Evolutionary conservation across 30 jellyfish, hydroid and myxozoan genomes (phyloP).

Genomic region (Euphysa ruthae): DNA sequence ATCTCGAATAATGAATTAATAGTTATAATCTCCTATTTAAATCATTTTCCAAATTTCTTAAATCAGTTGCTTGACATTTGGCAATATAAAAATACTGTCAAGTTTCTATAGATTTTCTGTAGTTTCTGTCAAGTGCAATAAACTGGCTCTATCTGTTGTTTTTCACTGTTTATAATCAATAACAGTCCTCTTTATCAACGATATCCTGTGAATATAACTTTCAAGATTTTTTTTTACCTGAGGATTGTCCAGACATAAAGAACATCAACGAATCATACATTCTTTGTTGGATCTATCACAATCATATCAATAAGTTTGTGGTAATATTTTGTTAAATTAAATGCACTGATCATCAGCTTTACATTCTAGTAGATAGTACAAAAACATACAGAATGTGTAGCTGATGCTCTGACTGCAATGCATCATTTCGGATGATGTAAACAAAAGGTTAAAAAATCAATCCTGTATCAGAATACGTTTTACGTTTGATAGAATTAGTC

Average conservation of each 20-base stretch:
- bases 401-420: background rate
- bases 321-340: no score
- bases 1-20: no score
- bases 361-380: background rate
- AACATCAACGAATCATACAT: background rate
- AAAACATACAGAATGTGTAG: background rate
- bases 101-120: no score
- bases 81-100: no score
- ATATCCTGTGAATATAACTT: background rate
- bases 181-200: background rate
- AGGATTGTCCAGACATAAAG: background rate
- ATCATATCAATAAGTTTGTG: no score
- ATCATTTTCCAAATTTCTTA: no score
- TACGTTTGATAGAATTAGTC: no score
- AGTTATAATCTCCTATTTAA: no score
- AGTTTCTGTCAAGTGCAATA: background rate
- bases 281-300: background rate
- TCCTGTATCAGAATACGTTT: no score
- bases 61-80: no score
- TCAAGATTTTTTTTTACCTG: background rate
- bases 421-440: slow-evolving; percentile 1
- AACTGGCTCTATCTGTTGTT: background rate
- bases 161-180: background rate
- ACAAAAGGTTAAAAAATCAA: no score
- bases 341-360: background rate